These are phyloP conservation scores for Hydrotaea cyrtoneurina DNA, from an alignment of 2,888 invertebrate species.

Conservation along the genomic window DNA sequence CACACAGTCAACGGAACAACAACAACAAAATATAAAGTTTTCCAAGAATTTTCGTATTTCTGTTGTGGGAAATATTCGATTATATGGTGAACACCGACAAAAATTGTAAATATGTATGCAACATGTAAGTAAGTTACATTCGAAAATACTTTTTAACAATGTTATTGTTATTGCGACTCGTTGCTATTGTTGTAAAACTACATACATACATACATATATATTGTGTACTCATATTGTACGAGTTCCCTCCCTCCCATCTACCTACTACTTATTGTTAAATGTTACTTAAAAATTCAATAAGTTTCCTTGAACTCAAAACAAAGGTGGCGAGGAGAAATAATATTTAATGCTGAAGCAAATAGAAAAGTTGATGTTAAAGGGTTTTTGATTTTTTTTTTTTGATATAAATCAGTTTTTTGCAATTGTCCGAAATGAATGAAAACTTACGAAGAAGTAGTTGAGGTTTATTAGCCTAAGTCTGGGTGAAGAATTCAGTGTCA, in stretches of 20 bases:
- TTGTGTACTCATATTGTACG: background rate
- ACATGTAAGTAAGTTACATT: constrained; percentile 15
- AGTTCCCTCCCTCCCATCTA: background rate
- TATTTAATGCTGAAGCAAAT: background rate
- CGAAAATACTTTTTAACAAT: constrained; percentile 38
- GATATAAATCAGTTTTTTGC: no score
- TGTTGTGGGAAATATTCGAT: constrained; percentile 44
- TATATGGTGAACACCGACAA: constrained; percentile 13
- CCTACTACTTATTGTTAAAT: constrained; percentile 22
- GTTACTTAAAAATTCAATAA: constrained; percentile 39
- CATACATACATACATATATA: no score
- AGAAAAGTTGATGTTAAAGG: no score
- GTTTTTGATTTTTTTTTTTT: no score
- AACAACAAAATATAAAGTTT: constrained; percentile 38
- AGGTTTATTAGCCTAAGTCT: no score
- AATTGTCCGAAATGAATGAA: no score
- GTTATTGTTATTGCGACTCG: background rate
- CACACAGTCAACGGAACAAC: background rate
- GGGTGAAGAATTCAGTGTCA: no score
- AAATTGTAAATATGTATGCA: background rate
- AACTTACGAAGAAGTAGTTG: no score
- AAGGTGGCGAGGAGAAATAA: constrained; percentile 12
- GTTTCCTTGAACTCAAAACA: constrained; percentile 19
- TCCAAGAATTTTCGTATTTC: constrained; percentile 46
- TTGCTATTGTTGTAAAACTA: constrained; percentile 17